Conservation (phyloP, 2,888 invertebrate species). For the Erpobdella octoculata region DNA sequence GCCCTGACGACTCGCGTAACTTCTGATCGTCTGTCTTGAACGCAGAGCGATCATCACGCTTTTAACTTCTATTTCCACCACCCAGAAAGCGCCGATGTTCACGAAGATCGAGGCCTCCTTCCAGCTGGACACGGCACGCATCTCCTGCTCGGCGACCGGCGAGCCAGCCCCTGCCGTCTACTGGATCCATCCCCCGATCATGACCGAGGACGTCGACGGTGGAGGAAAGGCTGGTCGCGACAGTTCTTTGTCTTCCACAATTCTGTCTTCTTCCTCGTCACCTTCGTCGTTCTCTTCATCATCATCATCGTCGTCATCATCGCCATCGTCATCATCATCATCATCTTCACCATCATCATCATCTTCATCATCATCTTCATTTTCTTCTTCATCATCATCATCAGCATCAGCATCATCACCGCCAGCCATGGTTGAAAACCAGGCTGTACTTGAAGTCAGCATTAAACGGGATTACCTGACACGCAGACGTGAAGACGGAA, state of each 20-base stretch:
- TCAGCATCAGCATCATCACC: not conserved
- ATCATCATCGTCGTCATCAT: not conserved
- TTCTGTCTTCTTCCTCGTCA: not conserved
- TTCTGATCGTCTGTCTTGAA: no score
- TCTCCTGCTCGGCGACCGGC: slow-evolving; percentile 13
- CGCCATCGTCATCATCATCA: not conserved
- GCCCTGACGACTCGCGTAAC: no score
- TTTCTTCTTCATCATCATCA: slow-evolving; percentile 12
- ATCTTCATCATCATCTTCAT: not conserved
- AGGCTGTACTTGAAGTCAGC: not conserved
- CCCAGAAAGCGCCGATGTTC: slow-evolving; percentile 11
- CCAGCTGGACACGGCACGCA: not conserved
- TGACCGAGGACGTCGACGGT: no score
- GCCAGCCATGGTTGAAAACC: not conserved
- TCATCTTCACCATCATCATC: not conserved
- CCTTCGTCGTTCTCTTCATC: slow-evolving; percentile 8
- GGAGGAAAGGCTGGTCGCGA: no score
- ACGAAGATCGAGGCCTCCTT: slow-evolving; percentile 14
- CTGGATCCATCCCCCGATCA: slow-evolving; percentile 4
- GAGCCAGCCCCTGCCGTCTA: slow-evolving; percentile 13
- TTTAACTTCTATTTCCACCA: not conserved
- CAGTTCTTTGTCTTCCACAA: not conserved
- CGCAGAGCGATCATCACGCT: not conserved
- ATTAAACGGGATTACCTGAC: not conserved
- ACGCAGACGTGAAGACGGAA: not conserved